These are phyloP conservation scores for Dolichopus griseipennis DNA, from an alignment of 2,888 invertebrate species.

Conservation along the genomic window DNA sequence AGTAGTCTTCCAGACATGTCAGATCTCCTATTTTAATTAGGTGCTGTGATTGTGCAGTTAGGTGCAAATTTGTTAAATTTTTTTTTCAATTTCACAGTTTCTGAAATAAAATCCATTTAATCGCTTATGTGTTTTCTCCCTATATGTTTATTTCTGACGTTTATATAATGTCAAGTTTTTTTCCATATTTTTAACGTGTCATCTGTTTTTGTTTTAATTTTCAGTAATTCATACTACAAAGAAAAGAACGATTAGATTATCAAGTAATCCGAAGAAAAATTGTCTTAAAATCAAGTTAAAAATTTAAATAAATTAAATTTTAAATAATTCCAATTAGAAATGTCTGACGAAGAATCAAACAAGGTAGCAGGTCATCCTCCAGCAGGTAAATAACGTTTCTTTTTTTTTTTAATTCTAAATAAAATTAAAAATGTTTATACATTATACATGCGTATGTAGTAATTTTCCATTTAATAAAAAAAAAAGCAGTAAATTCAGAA, in stretches of 20 bases:
- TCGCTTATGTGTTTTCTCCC: neutral
- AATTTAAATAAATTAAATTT: neutral
- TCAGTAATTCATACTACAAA: neutral
- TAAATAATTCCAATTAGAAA: slow-evolving; percentile 21
- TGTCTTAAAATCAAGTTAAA: neutral
- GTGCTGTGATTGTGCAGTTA: too few species aligned
- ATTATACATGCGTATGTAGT: too few species aligned
- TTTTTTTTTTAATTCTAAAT: neutral
- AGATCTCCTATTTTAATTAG: too few species aligned
- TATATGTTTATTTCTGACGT: neutral
- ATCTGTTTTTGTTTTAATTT: neutral
- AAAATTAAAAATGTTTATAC: too few species aligned
- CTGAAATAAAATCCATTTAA: neutral
- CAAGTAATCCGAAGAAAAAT: neutral
- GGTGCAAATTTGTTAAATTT: too few species aligned
- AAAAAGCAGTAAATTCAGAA: too few species aligned
- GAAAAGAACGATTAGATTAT: neutral
- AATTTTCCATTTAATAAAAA: too few species aligned
- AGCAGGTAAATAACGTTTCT: slow-evolving; percentile 59
- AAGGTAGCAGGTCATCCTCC: slow-evolving; percentile 83
- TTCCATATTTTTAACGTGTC: neutral
- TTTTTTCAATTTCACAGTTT: too few species aligned
- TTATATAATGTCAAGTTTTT: neutral
- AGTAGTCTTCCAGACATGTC: too few species aligned
- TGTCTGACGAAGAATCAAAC: slow-evolving; percentile 58